Evolutionary conservation across 2,113 vertebrate species (phyloP), one percentile per base, ranked within the genome.

Genomic region (Muntiacus reevesi): DNA sequence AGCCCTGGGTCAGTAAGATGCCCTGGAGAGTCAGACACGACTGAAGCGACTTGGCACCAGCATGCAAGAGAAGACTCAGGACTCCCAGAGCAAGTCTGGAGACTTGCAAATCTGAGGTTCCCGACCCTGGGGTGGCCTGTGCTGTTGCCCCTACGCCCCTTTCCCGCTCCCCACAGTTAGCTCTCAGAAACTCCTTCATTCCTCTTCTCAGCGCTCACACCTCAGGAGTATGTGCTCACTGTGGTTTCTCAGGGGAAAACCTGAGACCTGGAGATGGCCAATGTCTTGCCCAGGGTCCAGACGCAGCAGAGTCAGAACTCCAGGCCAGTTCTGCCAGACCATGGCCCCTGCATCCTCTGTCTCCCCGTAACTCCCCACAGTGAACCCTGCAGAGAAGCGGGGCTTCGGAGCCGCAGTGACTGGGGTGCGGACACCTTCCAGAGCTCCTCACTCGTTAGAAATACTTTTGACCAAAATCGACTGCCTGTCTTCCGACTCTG

Each of bases 91-190:
- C 19, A 17, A 59, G 14, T 55, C 64, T 57, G 43, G 62, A 10
- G 59, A 74, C 67, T 15, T 54, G 12, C 23, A 71, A 19, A 1
- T 8, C 19, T 23, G 88, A 40, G 57, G 50, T 28, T 60, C 52
- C 33, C 40, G 14, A 13, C 11, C 27, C 79, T 6, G 17, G 2
- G 30, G 50, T 78, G 50, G 13, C 62, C 45, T 23, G 8, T 1
- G 7, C 50, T 30, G 13, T 50, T 19, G 13, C 2, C 27, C 5
- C 33, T 2, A 1, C 1, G 0, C 11, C 30, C 15, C 15, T 45
- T 74, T 27, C 17, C 11, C 12, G 0, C 14, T 71, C 12, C 64
- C 71, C 23, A 19, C 4, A 3, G 11, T 15, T 45, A 6, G 23
- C 60, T 55, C 33, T 16, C 47, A 55, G 10, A 15, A 45, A 33